Percentiles rank a stretch among this genome's conserved stretches.
phyloP scores from a whole-genome alignment of 2,797 vertebrate genomes.

The Esox masquinongy region DNA sequence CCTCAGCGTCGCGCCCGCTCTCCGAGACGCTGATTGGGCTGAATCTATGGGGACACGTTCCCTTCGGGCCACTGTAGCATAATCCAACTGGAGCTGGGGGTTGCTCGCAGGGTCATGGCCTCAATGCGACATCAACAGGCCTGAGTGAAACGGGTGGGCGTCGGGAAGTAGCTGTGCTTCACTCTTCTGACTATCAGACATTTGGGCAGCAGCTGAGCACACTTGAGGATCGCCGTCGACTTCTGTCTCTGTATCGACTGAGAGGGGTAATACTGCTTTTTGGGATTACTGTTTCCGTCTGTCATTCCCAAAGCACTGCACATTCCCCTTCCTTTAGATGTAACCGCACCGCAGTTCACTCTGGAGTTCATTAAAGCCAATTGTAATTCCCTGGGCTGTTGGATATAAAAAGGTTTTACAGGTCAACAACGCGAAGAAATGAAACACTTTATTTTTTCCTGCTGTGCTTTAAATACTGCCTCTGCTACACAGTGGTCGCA shows the following conservation, averaged over 20 bases:
- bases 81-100: not conserved
- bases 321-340: not conserved
- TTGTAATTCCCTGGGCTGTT: not conserved
- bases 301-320: not conserved
- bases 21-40: no score
- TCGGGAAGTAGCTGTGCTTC: not conserved
- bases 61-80: not conserved
- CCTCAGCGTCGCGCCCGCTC: no score
- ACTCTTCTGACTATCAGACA: not conserved
- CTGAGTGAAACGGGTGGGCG: not conserved
- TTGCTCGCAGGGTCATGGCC: not conserved
- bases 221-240: not conserved
- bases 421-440: not conserved
- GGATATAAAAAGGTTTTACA: not conserved
- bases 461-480: conserved; percentile 1
- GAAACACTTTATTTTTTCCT: not conserved
- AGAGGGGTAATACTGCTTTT: conserved; percentile 11
- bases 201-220: not conserved
- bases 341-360: not conserved
- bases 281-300: not conserved
- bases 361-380: conserved; percentile 4
- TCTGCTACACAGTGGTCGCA: not conserved
- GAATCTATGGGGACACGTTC: no score
- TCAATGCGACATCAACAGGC: not conserved
- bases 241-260: not conserved